phyloP scores from a whole-genome alignment of 2,797 vertebrate genomes.

The Cynodonichthys magdalenae region DNA sequence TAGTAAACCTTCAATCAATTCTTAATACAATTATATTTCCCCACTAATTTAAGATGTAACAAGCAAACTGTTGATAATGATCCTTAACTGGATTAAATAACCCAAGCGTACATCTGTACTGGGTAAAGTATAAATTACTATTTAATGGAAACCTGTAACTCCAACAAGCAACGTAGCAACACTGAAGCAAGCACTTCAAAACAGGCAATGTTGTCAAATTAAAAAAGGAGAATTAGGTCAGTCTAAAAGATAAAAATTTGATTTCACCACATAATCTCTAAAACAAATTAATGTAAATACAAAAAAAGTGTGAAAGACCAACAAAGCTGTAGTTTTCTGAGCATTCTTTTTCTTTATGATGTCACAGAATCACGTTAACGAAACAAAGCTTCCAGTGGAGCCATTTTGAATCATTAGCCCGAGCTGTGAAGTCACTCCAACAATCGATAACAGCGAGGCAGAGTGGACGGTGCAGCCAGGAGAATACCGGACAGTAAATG shows the following conservation, averaged over 20 bases:
- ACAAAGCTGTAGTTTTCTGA: not conserved
- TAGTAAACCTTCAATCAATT: not conserved
- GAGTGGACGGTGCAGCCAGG: slow-evolving; percentile 30
- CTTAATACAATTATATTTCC: not conserved
- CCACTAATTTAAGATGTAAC: not conserved
- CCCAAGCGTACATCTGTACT: no score
- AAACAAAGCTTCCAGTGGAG: slow-evolving; percentile 57
- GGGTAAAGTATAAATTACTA: no score
- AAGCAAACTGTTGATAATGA: no score
- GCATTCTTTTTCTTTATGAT: not conserved
- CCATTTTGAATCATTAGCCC: slow-evolving; percentile 76
- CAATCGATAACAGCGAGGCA: slow-evolving; percentile 47
- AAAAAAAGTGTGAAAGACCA: no score
- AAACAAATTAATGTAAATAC: not conserved
- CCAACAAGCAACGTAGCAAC: no score
- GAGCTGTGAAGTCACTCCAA: slow-evolving; percentile 40
- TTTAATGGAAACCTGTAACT: no score
- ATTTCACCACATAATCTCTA: not conserved
- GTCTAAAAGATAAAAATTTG: no score
- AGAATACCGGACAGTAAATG: slow-evolving; percentile 21
- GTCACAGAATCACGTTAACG: slow-evolving; percentile 24
- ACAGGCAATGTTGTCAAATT: no score
- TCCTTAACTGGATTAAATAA: no score
- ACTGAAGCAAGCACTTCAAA: no score
- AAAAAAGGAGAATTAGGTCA: no score